A percentile compares a stretch with the other conserved stretches of the same genome.
phyloP scores from a whole-genome alignment of 35 echinoderm and acorn worm genomes.

The Eucidaris tribuloides region DNA sequence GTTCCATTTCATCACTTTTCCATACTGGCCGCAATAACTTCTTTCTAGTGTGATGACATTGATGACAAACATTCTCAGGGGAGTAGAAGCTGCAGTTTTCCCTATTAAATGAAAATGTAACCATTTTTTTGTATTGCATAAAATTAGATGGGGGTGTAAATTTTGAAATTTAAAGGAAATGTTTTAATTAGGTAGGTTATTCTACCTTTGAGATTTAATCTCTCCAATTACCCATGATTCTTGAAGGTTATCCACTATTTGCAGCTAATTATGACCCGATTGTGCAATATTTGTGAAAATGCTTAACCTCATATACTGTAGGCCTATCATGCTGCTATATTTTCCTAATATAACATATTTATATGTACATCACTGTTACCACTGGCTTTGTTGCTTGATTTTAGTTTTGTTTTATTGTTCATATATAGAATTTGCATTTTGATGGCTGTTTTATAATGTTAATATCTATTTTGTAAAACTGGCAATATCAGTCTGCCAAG shows the following conservation, averaged over 20 bases:
- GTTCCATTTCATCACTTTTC: not conserved
- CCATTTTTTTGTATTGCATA: not conserved
- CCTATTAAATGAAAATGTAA: not conserved
- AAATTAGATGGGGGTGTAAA: not conserved
- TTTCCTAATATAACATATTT: no score
- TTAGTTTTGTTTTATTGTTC: no score
- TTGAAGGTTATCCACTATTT: not conserved
- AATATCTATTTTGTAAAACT: no score
- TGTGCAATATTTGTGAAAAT: not conserved
- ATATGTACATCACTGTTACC: no score
- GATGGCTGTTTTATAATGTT: no score
- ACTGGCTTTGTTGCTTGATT: no score
- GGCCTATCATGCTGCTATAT: no score
- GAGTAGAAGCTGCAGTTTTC: constrained; percentile 6
- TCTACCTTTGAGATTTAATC: not conserved
- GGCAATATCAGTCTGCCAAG: no score
- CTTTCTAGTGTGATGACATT: not conserved
- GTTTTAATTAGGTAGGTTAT: not conserved
- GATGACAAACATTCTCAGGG: not conserved
- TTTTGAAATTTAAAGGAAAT: not conserved
- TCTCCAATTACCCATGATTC: not conserved
- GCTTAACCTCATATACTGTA: not conserved
- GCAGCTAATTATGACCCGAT: not conserved
- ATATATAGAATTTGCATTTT: no score
- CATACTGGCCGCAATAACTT: not conserved